Evolutionary conservation across 2,888 invertebrate species (phyloP).

Genomic region (Perizoma affinitatum): DNA sequence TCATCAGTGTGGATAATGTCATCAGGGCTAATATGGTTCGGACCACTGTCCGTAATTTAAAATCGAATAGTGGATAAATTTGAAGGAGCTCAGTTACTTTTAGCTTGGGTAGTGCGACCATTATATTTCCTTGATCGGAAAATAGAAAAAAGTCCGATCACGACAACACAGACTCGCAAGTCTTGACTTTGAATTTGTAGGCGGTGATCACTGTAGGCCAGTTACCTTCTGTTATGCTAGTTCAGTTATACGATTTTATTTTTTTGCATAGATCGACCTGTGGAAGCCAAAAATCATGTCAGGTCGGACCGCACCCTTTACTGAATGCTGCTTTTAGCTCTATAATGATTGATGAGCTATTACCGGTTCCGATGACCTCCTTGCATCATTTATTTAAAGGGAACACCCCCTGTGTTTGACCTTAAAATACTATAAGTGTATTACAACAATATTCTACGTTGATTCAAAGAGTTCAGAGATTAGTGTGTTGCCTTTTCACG

Average conservation of each 20-base stretch:
- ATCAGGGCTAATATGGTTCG: not conserved
- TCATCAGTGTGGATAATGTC: not conserved
- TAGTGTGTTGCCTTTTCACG: too few species aligned
- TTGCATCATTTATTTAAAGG: constrained; percentile 29
- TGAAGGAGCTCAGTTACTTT: too few species aligned
- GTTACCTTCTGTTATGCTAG: too few species aligned
- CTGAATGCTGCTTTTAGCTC: constrained; percentile 55
- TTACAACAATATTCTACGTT: too few species aligned
- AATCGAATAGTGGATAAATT: too few species aligned
- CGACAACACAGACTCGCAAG: too few species aligned
- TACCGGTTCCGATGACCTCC: constrained; percentile 62
- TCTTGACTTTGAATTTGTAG: not conserved
- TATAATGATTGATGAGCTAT: constrained; percentile 69
- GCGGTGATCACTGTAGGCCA: too few species aligned
- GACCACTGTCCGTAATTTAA: not conserved
- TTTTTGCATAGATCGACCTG: not conserved
- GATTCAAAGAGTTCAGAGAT: too few species aligned
- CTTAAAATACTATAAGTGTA: constrained; percentile 7
- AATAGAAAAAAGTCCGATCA: too few species aligned
- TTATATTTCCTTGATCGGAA: too few species aligned
- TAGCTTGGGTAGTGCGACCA: too few species aligned
- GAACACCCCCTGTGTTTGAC: constrained; percentile 16
- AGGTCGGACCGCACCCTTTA: constrained; percentile 36
- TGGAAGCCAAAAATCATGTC: constrained; percentile 12
- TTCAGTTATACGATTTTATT: too few species aligned